These are phyloP conservation scores for Dromiciops gliroides DNA, from an alignment of 2,113 vertebrate species.

Conservation along the genomic window DNA sequence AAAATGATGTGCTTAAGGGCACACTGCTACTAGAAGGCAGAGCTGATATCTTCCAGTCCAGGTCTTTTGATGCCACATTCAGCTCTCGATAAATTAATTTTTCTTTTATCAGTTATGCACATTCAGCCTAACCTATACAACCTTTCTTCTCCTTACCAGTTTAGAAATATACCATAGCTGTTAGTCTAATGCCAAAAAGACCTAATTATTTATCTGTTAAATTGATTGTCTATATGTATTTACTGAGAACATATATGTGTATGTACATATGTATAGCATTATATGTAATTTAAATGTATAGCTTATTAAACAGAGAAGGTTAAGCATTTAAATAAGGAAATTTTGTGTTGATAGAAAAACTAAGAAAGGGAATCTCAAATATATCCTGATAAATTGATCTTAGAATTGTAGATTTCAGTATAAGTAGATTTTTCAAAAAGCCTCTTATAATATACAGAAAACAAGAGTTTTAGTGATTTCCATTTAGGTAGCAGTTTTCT, in stretches of 20 bases:
- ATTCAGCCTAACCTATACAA: background rate
- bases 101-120: background rate
- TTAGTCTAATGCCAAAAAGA: background rate
- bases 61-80: background rate
- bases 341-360: slow-evolving; percentile 25
- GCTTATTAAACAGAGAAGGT: slow-evolving; percentile 5
- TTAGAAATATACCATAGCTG: slow-evolving; percentile 25
- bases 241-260: slow-evolving; percentile 14
- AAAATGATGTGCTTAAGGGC: background rate
- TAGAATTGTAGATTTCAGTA: background rate
- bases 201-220: background rate
- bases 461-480: slow-evolving; percentile 2
- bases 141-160: slow-evolving; percentile 41
- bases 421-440: slow-evolving; percentile 30
- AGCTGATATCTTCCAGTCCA: background rate
- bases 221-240: background rate
- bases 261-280: background rate
- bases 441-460: slow-evolving; percentile 16
- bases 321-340: slow-evolving; percentile 11
- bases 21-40: background rate
- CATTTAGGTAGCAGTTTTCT: slow-evolving; percentile 21
- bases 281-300: slow-evolving; percentile 27
- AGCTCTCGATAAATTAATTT: background rate
- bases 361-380: slow-evolving; percentile 15
- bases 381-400: slow-evolving; percentile 46